These are phyloP conservation scores for Channa maculata DNA, from an alignment of 2,113 vertebrate species.

Conservation along the genomic window DNA sequence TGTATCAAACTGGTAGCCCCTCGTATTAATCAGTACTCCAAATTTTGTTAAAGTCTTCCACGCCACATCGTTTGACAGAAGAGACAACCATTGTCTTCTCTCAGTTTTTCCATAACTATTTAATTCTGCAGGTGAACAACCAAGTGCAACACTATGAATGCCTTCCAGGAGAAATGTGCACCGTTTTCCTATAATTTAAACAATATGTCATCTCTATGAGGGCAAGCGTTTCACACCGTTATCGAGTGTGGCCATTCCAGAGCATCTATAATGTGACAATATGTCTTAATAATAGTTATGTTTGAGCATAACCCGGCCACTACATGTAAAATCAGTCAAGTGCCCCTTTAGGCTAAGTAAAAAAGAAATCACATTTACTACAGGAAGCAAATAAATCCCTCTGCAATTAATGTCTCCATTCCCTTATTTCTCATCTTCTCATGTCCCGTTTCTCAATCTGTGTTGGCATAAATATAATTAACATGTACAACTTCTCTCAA, in stretches of 20 bases:
- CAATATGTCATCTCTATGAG: no score
- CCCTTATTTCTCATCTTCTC: background rate
- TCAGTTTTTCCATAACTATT: background rate
- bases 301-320: background rate
- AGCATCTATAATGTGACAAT: no score
- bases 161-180: background rate
- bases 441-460: background rate
- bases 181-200: no score
- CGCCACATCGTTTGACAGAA: no score
- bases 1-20: no score
- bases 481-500: background rate
- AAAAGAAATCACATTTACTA: background rate
- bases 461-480: constrained; percentile 3
- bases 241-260: no score
- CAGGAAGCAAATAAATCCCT: background rate
- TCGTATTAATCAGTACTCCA: no score
- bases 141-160: background rate
- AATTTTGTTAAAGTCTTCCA: no score
- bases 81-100: background rate
- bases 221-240: no score
- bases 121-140: background rate
- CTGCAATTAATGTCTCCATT: background rate
- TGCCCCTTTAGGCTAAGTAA: no score
- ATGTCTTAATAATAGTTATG: background rate
- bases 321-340: background rate